Evolutionary conservation across 2,888 invertebrate species (phyloP).

Genomic region (Saturnia japonica): DNA sequence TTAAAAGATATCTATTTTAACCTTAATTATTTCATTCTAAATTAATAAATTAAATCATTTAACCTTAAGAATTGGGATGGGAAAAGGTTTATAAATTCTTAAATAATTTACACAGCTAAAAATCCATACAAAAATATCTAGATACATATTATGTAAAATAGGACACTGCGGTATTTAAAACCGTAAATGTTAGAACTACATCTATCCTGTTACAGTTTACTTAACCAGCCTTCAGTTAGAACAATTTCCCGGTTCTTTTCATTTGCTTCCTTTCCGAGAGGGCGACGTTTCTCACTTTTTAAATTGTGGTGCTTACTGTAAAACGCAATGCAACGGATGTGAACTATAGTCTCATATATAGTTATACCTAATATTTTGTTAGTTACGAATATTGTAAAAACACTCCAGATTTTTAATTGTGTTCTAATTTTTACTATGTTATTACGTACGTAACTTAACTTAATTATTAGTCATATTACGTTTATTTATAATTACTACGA

Average conservation of each 20-base stretch:
- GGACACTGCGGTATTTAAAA: constrained; percentile 57
- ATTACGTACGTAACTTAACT: no score
- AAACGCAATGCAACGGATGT: not conserved
- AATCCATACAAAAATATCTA: not conserved
- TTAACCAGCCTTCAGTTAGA: constrained; percentile 52
- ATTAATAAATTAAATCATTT: not conserved
- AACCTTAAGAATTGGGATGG: not conserved
- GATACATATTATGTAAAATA: constrained; percentile 38
- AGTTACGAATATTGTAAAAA: not conserved
- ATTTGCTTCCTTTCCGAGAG: constrained; percentile 38
- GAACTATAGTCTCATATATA: not conserved
- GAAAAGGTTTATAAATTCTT: not conserved
- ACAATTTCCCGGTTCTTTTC: constrained; percentile 38
- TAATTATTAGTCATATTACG: no score
- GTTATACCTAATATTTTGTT: not conserved
- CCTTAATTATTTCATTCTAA: not conserved
- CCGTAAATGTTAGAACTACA: constrained; percentile 50
- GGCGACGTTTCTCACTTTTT: constrained; percentile 41
- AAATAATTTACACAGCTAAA: not conserved
- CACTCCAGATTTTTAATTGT: not conserved
- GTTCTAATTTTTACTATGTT: not conserved
- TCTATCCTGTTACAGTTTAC: constrained; percentile 61
- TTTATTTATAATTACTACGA: no score
- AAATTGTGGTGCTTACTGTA: constrained; percentile 37
- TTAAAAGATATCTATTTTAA: not conserved